Evolutionary conservation across 2,113 vertebrate species (phyloP), one percentile per base, ranked within the genome.

Genomic region (Nanorana parkeri): DNA sequence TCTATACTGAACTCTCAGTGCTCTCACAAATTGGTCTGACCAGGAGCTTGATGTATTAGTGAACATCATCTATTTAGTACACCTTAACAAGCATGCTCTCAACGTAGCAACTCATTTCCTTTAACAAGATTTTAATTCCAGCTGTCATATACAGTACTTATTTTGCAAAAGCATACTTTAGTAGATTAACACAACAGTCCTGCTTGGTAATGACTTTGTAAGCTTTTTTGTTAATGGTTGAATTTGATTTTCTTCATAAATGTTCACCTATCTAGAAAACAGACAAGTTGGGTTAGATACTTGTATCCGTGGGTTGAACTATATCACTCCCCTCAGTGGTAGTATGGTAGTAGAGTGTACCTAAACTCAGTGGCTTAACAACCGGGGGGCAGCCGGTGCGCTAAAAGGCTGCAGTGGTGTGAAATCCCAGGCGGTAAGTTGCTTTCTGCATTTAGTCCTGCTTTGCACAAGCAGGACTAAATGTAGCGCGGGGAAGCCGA

Each of bases 41-140:
- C 72, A 60, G 55, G 63, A 78, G 60, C 29, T 47, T 26, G 32
- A 32, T 77, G 75, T 61, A 65, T 61, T 64, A 29, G 61, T 77
- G 60, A 66, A 65, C 66, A 52, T 78, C 61, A 17, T 16, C 28
- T 66, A 78, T 55, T 54, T 65, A 78, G 23, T 51, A 55, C 47
- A 66, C 76, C 36, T 78, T 78, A 63, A 67, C 66, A 78, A 67
- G 76, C 76, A 67, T 51, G 32, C 29, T 78, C 61, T 58, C 21
- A 75, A 29, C n/a, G 55, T 66, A 32, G n/a, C 17, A 55, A 26
- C 47, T 66, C 47, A 78, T 55, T 78, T 66, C 23, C 52, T 78
- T 67, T 78, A 78, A 78, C 54, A 78, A 17, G 24, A 52, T 67
- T 77, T 65, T 78, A 26, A 64, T 78, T 65, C 63, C 24, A 78